Base-by-base conservation (phyloP, 2,113 vertebrate species). In the Phoenicopterus ruber region DNA sequence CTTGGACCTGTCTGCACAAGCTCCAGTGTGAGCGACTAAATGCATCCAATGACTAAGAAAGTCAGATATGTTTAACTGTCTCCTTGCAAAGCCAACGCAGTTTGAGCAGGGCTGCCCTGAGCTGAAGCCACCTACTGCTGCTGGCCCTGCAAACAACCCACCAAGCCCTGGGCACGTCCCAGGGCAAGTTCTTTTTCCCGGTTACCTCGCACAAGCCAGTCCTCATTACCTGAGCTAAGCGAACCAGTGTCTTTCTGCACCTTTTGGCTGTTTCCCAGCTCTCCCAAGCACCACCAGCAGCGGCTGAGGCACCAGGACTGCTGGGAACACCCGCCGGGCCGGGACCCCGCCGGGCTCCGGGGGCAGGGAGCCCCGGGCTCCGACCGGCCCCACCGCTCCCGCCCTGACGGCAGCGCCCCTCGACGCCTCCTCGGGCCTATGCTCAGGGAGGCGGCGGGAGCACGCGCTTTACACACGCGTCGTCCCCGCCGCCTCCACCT, bases 31-130 rank as follows among this genome's bases (percentile, higher is more conserved):
- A 71, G 36, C 17, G 1, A 10, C 72, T 17, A 3, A 54, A 42
- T 34, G 8, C 17, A 10, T 1, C 8, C 65, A 8, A 22, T 4
- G 10, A 4, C 46, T 4, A 2, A 2, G 2, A 20, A 22, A 16
- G 1, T 17, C 29, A 5, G 20, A 3, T 3, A 8, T 0, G 32
- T 26, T 16, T 13, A 13, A 12, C 13, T 3, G 31, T 1, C 44
- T 19, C 62, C n/a, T 24, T 4, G 34, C 72, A 46, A n/a, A 40
- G 28, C 26, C 55, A 5, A 3, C 9, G 2, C 13, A 6, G 25
- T 3, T 1, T 3, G 21, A 36, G 31, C 55, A 7, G 36, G 34
- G 59, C 66, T 28, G 66, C 52, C 40, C 47, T 4, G 59, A 24
- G 66, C 59, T 2, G 36, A 15, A 16, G 40, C 11, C 2, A 7